Percentiles rank a stretch among this genome's conserved stretches.
These are phyloP conservation scores for Pampusana beccarii DNA, from an alignment of 2,113 vertebrate genomes.

Conservation along the genomic window DNA sequence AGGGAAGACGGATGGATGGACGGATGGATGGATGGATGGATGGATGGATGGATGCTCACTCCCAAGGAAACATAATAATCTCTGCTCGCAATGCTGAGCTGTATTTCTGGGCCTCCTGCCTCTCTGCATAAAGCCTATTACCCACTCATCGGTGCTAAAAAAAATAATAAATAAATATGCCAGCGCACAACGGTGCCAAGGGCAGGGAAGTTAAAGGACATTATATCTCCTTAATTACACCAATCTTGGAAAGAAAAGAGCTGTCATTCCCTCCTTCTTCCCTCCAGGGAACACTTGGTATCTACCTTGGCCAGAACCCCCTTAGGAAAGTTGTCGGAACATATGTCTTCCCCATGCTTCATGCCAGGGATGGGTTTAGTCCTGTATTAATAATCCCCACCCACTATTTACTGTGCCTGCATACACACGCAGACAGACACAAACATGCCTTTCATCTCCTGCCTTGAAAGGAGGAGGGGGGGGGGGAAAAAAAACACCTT, in stretches of 20 bases:
- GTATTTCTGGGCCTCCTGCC: not conserved
- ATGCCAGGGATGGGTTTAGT: conserved; percentile 9
- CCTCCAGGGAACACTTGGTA: conserved; percentile 20
- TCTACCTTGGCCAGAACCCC: conserved; percentile 50
- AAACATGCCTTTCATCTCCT: conserved; percentile 15
- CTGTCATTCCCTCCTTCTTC: conserved; percentile 16
- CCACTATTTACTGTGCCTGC: conserved; percentile 2
- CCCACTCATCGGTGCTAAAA: not conserved
- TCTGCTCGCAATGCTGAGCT: not conserved
- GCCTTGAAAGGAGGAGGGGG: not conserved
- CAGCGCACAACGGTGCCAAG: conserved; percentile 2
- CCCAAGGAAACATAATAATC: not conserved
- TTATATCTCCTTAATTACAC: conserved; percentile 62
- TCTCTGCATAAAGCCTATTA: not conserved
- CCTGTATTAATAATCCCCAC: conserved; percentile 43
- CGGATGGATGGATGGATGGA: not conserved
- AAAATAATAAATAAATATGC: not conserved
- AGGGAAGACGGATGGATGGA: not conserved
- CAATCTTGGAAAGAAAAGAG: conserved; percentile 16
- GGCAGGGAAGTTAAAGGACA: conserved; percentile 40
- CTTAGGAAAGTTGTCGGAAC: conserved; percentile 24
- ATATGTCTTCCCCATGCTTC: conserved; percentile 25
- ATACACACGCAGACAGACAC: not conserved
- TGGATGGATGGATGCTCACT: not conserved
- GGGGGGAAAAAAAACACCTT: not conserved